Percentiles rank a stretch among this genome's conserved stretches.
Evolutionary conservation across 2,888 invertebrate genomes (phyloP).

Genomic region (Drosophila cyrtoloma): DNA sequence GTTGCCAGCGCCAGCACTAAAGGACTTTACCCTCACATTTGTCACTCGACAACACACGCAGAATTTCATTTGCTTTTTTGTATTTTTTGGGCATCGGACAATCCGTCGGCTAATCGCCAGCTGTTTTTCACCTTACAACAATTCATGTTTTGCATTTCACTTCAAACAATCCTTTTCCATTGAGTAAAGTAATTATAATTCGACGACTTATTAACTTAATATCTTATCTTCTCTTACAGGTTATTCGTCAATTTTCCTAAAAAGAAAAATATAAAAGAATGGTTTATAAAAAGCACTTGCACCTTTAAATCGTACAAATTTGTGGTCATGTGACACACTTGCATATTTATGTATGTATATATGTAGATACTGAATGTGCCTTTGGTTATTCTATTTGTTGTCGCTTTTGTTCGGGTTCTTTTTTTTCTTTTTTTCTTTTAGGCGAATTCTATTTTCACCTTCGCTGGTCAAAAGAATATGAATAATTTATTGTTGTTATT

Average conservation of each 20-base stretch:
- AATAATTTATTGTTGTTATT: slow-evolving; percentile 61
- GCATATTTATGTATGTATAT: background rate
- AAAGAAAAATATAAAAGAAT: background rate
- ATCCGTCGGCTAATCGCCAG: slow-evolving; percentile 13
- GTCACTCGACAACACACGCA: slow-evolving; percentile 48
- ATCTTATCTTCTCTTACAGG: background rate
- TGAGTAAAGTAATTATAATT: background rate
- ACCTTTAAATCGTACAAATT: background rate
- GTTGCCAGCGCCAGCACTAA: slow-evolving; percentile 29
- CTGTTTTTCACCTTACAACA: background rate
- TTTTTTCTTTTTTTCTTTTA: background rate
- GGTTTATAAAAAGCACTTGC: background rate
- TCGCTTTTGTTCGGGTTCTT: background rate
- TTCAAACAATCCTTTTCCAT: background rate
- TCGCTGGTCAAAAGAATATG: slow-evolving; percentile 31
- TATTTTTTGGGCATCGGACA: slow-evolving; percentile 4
- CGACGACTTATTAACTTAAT: background rate
- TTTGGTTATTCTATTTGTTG: slow-evolving; percentile 4
- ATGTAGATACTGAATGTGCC: background rate
- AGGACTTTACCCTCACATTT: slow-evolving; percentile 39
- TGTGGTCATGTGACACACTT: background rate
- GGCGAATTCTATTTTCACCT: background rate
- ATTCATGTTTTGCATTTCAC: background rate
- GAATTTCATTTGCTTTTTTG: slow-evolving; percentile 3
- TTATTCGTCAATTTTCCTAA: background rate